Conservation (phyloP, 2,113 vertebrate genomes). For the Hemiprocne comata region DNA sequence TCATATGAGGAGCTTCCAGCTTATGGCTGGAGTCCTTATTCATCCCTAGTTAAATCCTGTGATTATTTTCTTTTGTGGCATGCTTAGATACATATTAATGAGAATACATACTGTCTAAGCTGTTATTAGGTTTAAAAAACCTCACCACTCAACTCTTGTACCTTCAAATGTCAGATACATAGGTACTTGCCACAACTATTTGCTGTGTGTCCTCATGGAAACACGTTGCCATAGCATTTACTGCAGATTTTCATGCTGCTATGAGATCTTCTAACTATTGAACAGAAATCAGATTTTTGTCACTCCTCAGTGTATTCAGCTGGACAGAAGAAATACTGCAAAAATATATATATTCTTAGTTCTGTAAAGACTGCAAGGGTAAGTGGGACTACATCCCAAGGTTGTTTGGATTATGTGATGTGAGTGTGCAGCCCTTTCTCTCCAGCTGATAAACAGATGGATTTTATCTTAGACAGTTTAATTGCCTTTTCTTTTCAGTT, state of each 20-base stretch:
- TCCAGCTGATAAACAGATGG: slow-evolving; percentile 37
- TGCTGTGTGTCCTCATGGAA: slow-evolving; percentile 52
- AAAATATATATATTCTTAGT: background rate
- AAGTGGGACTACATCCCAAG: background rate
- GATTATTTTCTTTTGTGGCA: slow-evolving; percentile 28
- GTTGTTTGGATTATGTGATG: background rate
- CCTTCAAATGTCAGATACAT: slow-evolving; percentile 33
- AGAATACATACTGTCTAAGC: background rate
- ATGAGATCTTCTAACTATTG: background rate
- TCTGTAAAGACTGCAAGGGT: background rate
- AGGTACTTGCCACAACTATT: slow-evolving; percentile 45
- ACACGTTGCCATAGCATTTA: slow-evolving; percentile 72
- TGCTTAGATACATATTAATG: slow-evolving; percentile 38
- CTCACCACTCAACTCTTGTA: background rate
- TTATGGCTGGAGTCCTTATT: slow-evolving; percentile 1
- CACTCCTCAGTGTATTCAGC: background rate
- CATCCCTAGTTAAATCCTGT: slow-evolving; percentile 20
- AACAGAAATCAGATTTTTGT: background rate
- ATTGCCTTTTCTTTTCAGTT: slow-evolving; percentile 30
- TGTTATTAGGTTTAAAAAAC: background rate
- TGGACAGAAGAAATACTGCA: background rate
- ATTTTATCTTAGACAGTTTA: slow-evolving; percentile 30
- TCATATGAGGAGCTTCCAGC: background rate
- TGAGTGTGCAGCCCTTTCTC: background rate
- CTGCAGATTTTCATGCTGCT: slow-evolving; percentile 41